Evolutionary conservation across 2,113 vertebrate genomes (phyloP).

Genomic region (Corythaeola cristata): DNA sequence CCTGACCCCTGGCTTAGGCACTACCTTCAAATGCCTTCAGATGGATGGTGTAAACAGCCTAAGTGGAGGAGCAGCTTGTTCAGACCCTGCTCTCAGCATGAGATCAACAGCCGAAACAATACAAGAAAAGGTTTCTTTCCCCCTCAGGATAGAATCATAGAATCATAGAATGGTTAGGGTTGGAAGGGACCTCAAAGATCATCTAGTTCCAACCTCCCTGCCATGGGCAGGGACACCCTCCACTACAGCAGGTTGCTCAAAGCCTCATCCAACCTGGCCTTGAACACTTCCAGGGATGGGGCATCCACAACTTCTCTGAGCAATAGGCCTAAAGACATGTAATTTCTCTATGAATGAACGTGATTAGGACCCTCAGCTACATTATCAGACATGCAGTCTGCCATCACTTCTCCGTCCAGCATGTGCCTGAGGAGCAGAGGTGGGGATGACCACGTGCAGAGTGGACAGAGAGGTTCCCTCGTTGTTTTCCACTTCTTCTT

Average conservation of each 20-base stretch:
- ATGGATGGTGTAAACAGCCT: neutral
- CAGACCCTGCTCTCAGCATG: fast-evolving
- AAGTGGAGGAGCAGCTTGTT: neutral
- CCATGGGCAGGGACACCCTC: no score
- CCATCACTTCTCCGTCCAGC: neutral
- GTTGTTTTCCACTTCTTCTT: neutral
- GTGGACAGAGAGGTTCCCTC: neutral
- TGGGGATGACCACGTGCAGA: neutral
- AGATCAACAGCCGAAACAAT: neutral
- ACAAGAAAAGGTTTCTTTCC: neutral
- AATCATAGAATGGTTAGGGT: no score
- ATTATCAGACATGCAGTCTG: neutral
- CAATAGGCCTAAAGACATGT: neutral
- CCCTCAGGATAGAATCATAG: neutral
- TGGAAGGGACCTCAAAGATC: no score
- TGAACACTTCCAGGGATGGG: no score
- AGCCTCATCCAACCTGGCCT: no score
- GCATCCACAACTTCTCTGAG: no score
- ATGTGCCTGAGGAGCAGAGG: fast-evolving
- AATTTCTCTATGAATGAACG: neutral
- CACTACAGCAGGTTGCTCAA: no score
- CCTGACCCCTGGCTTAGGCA: fast-evolving
- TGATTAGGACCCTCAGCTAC: neutral
- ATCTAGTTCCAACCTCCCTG: no score
- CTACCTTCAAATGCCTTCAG: neutral